These are phyloP conservation scores for Meganola albula DNA, from an alignment of 2,888 invertebrate genomes.

Conservation along the genomic window DNA sequence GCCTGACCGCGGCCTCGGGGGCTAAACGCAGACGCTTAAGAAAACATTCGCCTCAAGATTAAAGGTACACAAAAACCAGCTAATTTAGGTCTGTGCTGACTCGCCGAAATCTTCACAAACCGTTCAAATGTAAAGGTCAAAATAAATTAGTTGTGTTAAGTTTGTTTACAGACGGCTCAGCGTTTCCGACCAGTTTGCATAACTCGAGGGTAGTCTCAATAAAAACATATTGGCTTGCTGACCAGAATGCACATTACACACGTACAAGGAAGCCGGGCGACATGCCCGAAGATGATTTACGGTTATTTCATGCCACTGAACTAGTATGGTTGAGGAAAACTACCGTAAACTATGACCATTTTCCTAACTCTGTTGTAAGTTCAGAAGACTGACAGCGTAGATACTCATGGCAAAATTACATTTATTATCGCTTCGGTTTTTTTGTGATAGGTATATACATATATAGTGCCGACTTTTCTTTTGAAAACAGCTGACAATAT, in stretches of 20 bases:
- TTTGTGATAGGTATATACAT: too few species aligned
- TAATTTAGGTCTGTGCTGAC: conserved; percentile 34
- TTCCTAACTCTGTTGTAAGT: conserved; percentile 7
- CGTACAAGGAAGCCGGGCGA: conserved; percentile 71
- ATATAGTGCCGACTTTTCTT: too few species aligned
- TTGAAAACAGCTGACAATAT: too few species aligned
- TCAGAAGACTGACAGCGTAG: not conserved
- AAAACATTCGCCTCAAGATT: conserved; percentile 70
- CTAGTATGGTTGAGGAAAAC: conserved; percentile 34
- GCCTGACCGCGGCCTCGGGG: conserved; percentile 58
- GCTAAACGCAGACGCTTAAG: conserved; percentile 62
- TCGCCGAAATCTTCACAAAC: conserved; percentile 19
- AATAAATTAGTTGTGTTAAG: conserved; percentile 48
- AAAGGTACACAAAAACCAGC: conserved; percentile 56
- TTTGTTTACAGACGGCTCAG: conserved; percentile 73
- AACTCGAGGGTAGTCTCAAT: conserved; percentile 75
- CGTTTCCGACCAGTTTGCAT: conserved; percentile 74
- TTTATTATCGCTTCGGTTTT: too few species aligned
- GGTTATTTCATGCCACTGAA: conserved; percentile 42
- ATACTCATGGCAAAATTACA: not conserved
- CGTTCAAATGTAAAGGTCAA: conserved; percentile 32
- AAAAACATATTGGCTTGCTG: conserved; percentile 75
- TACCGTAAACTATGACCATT: conserved; percentile 31
- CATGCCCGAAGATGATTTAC: conserved; percentile 66
- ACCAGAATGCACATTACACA: conserved; percentile 69